Evolutionary conservation across 2,113 vertebrate genomes (phyloP).

Genomic region (Argyrosomus japonicus): DNA sequence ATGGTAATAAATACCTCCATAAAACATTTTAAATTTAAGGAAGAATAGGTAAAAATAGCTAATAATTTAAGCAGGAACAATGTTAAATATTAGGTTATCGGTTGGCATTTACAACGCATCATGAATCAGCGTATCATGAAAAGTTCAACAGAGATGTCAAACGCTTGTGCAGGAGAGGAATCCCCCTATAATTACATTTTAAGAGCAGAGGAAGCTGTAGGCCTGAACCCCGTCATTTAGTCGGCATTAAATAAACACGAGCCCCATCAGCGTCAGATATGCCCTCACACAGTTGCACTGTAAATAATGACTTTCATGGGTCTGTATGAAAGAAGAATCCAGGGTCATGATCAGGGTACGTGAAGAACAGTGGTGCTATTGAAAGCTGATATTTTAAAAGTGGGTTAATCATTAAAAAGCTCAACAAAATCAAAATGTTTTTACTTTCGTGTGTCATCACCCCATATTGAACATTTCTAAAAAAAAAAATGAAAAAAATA

Average conservation of each 20-base stretch:
- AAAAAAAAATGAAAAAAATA: background rate
- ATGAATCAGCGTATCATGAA: conserved; percentile 33
- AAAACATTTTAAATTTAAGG: background rate
- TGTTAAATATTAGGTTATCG: background rate
- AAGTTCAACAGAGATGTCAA: conserved; percentile 50
- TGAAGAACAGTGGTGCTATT: conserved; percentile 22
- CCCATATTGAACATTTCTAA: background rate
- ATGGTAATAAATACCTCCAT: background rate
- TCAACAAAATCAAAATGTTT: background rate
- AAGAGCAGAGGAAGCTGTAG: conserved; percentile 72
- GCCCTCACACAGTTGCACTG: conserved; percentile 60
- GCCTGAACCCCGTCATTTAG: conserved; percentile 71
- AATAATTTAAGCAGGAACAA: conserved; percentile 6
- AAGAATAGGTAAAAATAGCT: background rate
- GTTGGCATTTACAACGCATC: conserved; percentile 11
- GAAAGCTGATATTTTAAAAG: conserved; percentile 36
- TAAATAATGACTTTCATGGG: conserved; percentile 67
- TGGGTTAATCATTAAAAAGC: conserved; percentile 28
- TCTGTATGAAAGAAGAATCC: conserved; percentile 36
- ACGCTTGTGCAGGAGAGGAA: conserved; percentile 35
- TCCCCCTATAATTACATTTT: conserved; percentile 72
- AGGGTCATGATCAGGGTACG: conserved; percentile 54
- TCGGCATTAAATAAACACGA: conserved; percentile 71
- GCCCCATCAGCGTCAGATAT: conserved; percentile 65
- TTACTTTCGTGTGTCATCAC: conserved; percentile 3